Conservation (phyloP, 2,797 vertebrate genomes). For the Typhlichthys subterraneus region DNA sequence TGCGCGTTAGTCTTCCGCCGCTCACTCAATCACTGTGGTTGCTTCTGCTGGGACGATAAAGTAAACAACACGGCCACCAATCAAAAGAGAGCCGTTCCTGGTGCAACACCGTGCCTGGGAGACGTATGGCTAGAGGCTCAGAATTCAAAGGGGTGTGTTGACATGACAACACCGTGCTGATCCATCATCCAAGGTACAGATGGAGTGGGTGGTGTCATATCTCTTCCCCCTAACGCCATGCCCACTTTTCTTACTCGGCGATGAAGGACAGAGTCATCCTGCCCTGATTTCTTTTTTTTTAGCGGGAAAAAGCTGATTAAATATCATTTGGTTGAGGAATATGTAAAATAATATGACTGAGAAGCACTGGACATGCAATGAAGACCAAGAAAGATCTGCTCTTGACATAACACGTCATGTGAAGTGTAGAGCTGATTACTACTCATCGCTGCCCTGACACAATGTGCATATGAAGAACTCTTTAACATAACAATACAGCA, state of each 20-base stretch:
- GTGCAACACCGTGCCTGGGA: slow-evolving; percentile 46
- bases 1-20: slow-evolving; percentile 66
- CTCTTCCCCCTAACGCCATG: no score
- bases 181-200: slow-evolving; percentile 69
- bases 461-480: no score
- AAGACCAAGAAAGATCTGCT: background rate
- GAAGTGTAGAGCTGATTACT: no score
- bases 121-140: slow-evolving; percentile 64
- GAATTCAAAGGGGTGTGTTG: slow-evolving; percentile 75
- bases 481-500: background rate
- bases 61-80: slow-evolving; percentile 74
- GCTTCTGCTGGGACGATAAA: slow-evolving; percentile 64
- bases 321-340: slow-evolving; percentile 48
- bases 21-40: slow-evolving; percentile 71
- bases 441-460: background rate
- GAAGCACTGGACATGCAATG: background rate
- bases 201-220: slow-evolving; percentile 29
- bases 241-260: background rate
- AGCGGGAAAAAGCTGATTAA: slow-evolving; percentile 65
- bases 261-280: slow-evolving; percentile 14
- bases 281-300: slow-evolving; percentile 43
- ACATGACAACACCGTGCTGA: slow-evolving; percentile 67
- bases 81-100: slow-evolving; percentile 62
- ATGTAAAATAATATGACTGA: slow-evolving; percentile 29
- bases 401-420: background rate